Conservation (phyloP, 2,888 invertebrate genomes). For the Pegoplata infirma region DNA sequence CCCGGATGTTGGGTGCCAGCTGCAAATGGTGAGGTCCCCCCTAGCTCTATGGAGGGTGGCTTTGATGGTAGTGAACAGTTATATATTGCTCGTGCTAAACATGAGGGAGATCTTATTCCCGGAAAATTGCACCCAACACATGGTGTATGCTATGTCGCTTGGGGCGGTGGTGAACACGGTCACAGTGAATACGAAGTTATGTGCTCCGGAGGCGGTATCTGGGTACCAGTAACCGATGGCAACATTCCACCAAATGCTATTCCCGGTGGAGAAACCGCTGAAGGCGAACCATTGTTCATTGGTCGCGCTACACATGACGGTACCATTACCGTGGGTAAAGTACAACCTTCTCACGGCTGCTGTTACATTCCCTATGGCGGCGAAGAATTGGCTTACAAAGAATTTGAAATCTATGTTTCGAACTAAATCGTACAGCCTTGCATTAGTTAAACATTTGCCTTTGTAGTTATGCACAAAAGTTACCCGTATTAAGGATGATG, state of each 20-base stretch:
- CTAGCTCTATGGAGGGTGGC: slow-evolving; percentile 85
- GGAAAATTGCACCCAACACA: slow-evolving; percentile 85
- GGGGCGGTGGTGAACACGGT: slow-evolving; percentile 86
- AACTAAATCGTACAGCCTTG: slow-evolving; percentile 65
- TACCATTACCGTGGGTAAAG: slow-evolving; percentile 88
- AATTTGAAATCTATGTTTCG: slow-evolving; percentile 85
- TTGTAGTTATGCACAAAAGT: slow-evolving; percentile 12
- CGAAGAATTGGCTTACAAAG: slow-evolving; percentile 87
- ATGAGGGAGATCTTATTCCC: slow-evolving; percentile 87
- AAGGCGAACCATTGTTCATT: slow-evolving; percentile 88
- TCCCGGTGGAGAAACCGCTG: slow-evolving; percentile 85
- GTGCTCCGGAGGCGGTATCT: slow-evolving; percentile 81
- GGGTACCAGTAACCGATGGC: slow-evolving; percentile 83
- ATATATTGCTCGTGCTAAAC: slow-evolving; percentile 84
- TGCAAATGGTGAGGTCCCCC: slow-evolving; percentile 83
- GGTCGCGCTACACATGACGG: slow-evolving; percentile 89
- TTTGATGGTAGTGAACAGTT: slow-evolving; percentile 81
- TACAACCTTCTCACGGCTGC: slow-evolving; percentile 89
- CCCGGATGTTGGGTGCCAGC: slow-evolving; percentile 81
- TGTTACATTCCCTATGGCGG: slow-evolving; percentile 92
- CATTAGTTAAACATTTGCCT: neutral
- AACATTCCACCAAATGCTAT: slow-evolving; percentile 87
- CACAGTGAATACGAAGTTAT: slow-evolving; percentile 85
- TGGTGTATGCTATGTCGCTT: slow-evolving; percentile 85
- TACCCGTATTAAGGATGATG: neutral